Conservation (phyloP, 2,888 invertebrate genomes). For the Sisyra nigra region DNA sequence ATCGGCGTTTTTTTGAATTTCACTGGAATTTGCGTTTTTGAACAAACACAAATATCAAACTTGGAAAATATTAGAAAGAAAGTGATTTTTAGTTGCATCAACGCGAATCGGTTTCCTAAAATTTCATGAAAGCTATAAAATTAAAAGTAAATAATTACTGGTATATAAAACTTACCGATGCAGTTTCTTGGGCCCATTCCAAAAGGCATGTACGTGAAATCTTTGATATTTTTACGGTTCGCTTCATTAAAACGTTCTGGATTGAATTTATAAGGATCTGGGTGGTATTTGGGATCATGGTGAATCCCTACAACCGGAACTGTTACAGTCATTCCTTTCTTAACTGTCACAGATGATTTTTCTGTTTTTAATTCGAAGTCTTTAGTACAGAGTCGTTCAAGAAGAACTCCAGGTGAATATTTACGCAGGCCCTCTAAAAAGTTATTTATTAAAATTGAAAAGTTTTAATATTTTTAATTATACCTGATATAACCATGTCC, state of each 20-base stretch:
- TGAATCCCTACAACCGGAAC: background rate
- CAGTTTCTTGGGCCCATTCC: constrained; percentile 1
- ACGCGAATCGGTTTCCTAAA: background rate
- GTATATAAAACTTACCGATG: background rate
- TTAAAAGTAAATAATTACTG: background rate
- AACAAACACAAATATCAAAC: background rate
- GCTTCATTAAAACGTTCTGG: constrained; percentile 3
- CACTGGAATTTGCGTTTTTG: constrained; percentile 1
- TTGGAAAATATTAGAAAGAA: background rate
- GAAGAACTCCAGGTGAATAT: background rate
- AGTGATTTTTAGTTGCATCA: background rate
- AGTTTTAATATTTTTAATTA: no score
- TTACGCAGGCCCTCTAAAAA: constrained; percentile 1
- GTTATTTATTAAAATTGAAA: background rate
- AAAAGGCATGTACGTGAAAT: background rate
- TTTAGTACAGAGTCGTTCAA: background rate
- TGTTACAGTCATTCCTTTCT: background rate
- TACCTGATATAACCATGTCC: constrained; percentile 4
- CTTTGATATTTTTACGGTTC: background rate
- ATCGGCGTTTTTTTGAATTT: background rate
- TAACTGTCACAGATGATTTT: background rate
- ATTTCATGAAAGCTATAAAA: no score
- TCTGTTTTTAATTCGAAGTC: background rate
- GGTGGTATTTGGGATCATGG: background rate
- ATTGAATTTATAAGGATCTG: constrained; percentile 3